Conservation (phyloP, 2,797 vertebrate genomes). For the Smutsia gigantea region DNA sequence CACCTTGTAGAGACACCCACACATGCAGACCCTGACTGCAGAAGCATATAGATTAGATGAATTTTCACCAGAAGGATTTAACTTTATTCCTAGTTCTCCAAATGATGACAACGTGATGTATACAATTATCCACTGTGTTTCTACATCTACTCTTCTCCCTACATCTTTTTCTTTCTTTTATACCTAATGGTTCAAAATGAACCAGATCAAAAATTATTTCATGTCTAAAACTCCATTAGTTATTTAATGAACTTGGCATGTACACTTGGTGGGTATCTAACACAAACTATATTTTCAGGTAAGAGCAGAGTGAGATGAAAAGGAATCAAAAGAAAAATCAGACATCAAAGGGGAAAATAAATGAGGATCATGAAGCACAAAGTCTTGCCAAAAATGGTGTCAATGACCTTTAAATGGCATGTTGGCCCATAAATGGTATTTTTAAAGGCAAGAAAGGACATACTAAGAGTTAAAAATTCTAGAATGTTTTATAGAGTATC, state of each 20-base stretch:
- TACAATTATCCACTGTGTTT: neutral
- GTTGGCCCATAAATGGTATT: neutral
- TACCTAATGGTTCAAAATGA: neutral
- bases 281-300: neutral
- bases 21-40: neutral
- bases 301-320: neutral
- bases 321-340: neutral
- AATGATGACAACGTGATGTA: neutral
- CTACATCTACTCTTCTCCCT: neutral
- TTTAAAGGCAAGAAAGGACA: neutral
- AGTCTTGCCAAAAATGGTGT: neutral
- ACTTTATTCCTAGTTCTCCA: neutral
- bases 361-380: neutral
- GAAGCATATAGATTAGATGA: neutral
- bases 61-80: neutral
- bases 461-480: neutral
- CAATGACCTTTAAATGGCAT: neutral
- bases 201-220: neutral
- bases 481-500: neutral
- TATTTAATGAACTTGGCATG: neutral
- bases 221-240: neutral
- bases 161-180: neutral
- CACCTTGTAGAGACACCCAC: neutral
- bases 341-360: neutral
- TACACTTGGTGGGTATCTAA: neutral